A percentile compares a stretch with the other conserved stretches of the same genome.
Evolutionary conservation across 2,113 vertebrate genomes (phyloP).

Genomic region (Grammomys surdaster): DNA sequence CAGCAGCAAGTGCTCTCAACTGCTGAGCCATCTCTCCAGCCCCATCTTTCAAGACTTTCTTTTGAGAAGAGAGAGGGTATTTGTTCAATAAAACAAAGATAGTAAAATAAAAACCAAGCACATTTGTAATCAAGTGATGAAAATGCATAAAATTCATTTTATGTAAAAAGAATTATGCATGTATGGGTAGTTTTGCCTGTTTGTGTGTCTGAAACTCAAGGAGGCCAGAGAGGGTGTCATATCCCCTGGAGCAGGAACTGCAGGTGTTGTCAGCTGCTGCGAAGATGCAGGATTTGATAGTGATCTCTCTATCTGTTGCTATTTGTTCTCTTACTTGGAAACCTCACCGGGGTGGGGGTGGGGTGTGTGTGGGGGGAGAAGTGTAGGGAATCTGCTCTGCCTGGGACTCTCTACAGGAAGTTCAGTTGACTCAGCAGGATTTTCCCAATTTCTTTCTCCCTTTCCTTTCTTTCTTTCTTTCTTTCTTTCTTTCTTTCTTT

Average conservation of each 20-base stretch:
- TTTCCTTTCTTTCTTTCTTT: too few relatives aligned
- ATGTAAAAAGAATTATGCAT: not conserved
- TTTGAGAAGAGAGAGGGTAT: not conserved
- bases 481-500: too few relatives aligned
- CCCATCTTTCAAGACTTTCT: not conserved
- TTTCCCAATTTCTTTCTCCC: not conserved
- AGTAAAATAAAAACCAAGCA: conserved; percentile 15
- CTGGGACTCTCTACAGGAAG: not conserved
- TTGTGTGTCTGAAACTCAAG: not conserved
- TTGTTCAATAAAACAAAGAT: conserved; percentile 10
- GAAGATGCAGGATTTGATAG: not conserved
- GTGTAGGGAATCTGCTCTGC: not conserved
- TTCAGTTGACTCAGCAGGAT: not conserved
- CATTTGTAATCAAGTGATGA: not conserved
- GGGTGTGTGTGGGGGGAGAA: too few relatives aligned
- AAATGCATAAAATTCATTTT: not conserved
- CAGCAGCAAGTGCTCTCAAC: not conserved
- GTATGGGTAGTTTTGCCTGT: not conserved
- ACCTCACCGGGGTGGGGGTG: not conserved
- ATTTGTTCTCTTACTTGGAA: not conserved
- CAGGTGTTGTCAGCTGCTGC: not conserved
- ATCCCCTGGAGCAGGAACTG: not conserved
- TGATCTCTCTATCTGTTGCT: not conserved
- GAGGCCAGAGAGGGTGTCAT: not conserved
- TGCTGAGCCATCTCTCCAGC: not conserved